Base-by-base conservation (phyloP, 2,113 vertebrate species). In the Piaya cayana region DNA sequence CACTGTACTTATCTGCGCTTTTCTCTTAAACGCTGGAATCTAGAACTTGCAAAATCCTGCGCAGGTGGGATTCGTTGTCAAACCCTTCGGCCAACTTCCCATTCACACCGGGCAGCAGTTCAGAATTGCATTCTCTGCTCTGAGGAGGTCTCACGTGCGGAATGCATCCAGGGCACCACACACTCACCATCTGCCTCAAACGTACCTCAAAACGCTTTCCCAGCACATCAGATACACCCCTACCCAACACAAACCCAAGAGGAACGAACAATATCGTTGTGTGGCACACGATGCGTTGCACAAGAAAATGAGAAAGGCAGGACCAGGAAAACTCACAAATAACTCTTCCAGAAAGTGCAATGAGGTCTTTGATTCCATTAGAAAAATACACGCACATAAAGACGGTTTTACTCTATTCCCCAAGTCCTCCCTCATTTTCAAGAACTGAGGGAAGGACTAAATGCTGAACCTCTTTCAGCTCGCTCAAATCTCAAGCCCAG, bases 21-120 rank as follows among this genome's bases (percentile, higher is more conserved):
- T 45, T 36, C 47, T 58, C 49, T 63, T 7, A 36, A 0, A 2
- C 6, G 3, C 15, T 6, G 4, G 47, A 53, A 58, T 8, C 27
- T 76, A 12, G 16, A 39, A 14, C 2, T 4, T 36, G 37, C 5
- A 3, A 68, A 76, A 63, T 49, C 21, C 36, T 27, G 71, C 14
- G 5, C 0, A 8, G 3, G 43, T 79, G 55, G 50, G 27, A 39
- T 55, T 27, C 43, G 3, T 23, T 39, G 53, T 6, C 77, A 77
- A 21, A 68, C 43, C 45, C n/a, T 68, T 53, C 49, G 32, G 21
- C 55, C 2, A 5, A 25, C 58, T 30, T 32, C 70, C 53, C 32
- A 20, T 34, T 68, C 49, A 37, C 2, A 8, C 12, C 0, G 1
- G 8, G 4, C 3, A 27, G 20, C 27, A 27, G 58, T 5, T 71